Base-by-base conservation (phyloP, 2,797 vertebrate genomes). In the Epinephelus coioides region DNA sequence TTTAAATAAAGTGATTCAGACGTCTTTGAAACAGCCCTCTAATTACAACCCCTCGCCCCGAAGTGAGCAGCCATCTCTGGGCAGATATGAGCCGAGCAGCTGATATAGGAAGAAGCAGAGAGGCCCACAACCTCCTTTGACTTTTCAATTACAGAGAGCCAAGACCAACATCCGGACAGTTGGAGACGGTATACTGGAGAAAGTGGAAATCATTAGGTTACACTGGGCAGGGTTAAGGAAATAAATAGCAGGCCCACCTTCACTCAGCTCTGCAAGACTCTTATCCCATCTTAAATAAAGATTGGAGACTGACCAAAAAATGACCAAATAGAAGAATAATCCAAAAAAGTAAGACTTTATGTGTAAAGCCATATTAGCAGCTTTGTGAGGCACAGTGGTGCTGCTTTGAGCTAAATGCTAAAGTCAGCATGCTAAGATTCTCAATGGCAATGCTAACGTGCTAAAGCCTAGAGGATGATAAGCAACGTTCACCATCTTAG, bases 21-120 rank as follows among this genome's bases (percentile, higher is more conserved):
- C 30, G 51, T 62, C 79, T 81, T 83, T 81, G 46, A 91, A 78
- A 80, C 27, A 0, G 30, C 84, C 72, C 51, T 71, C 54, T 90
- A 86, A 89, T 88, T 87, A 65, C 81, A 75, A 59, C 19, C 60
- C 30, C 14, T 12, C 2, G 0, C 5, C 50, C 4, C 18, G 8
- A 43, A 15, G 14, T 4, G 15, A 40, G 27, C 56, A 73, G 40
- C 25, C 12, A 8, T 40, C 17, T 38, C 17, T 14, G 19, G 19
- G n/a, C 44, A 69, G 40, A 76, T 62, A 51, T 19, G 50, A 73
- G 38, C 49, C 5, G 13, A 73, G 47, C 77, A 55, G 56, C 53
- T 50, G 43, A 59, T 46, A 13, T 8, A 34, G 34, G 8, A 27
- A 49, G 60, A 56, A 25, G 50, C 19, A 47, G 47, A 9, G 6